Base-by-base conservation (phyloP, 1,140 invertebrate species). In the Oncopeltus fasciatus region DNA sequence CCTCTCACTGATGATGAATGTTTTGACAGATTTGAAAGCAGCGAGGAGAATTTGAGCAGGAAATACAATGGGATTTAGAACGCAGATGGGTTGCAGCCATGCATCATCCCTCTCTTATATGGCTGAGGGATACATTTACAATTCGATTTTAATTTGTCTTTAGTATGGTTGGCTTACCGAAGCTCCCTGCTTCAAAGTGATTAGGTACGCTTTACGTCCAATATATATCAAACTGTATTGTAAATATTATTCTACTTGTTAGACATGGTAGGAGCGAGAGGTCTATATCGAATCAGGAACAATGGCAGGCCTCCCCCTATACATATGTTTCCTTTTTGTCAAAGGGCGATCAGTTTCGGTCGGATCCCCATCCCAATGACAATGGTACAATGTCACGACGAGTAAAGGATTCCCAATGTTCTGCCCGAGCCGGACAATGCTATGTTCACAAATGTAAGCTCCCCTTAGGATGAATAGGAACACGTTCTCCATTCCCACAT, bases 191-290 rank as follows among this genome's bases (percentile, higher is more conserved):
- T 18, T 53, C 24, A 3, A 53, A 53, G 20, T 16, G 2, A 29
- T 33, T 31, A n/a, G 26, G 12, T 24, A 27, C 56, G 56, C n/a
- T 29, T 33, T 29, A 8, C 24, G 44, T 60, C 27, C 33, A 60
- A 60, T 47, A 60, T 60, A 60, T 60, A 60, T 60, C 59, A 60
- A 60, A 60, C 59, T 60, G 59, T 60, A 60, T 60, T 60, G 59
- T 60, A 60, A 60, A 60, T 60, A 60, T 60, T 60, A 60, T 60
- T 28, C 59, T 49, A 60, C 28, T 47, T 47, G 59, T 57, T 57
- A 57, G 59, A 28, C 31, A 28, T 24, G 43, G 59, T 14, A 3
- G 59, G 59, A 44, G 57, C 18, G 27, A 38, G 31, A 11, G 43
- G 33, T 18, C 18, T 44, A 20, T 21, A 27, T 59, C 57, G 57